Evolutionary conservation across 1,140 invertebrate species (phyloP).

Genomic region (Wasmannia auropunctata): DNA sequence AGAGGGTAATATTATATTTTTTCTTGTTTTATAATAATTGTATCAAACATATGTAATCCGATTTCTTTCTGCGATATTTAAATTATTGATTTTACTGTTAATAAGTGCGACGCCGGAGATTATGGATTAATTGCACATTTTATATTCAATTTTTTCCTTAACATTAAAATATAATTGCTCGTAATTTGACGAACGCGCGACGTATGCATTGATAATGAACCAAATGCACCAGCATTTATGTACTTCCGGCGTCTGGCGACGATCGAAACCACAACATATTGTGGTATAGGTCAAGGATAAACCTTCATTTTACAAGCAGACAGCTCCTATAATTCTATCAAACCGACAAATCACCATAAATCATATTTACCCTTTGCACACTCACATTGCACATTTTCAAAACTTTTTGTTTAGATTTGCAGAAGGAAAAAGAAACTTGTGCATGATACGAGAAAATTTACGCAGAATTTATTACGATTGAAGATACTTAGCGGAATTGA

Average conservation of each 20-base stretch:
- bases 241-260: slow-evolving; percentile 32
- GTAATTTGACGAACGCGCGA: neutral
- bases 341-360: slow-evolving; percentile 23
- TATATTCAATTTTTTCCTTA: neutral
- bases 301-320: slow-evolving; percentile 47
- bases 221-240: slow-evolving; percentile 37
- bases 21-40: neutral
- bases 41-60: neutral
- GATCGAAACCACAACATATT: slow-evolving; percentile 66
- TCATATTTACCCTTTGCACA: slow-evolving; percentile 15
- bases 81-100: neutral
- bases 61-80: neutral
- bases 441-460: neutral
- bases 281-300: slow-evolving; percentile 68
- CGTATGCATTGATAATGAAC: slow-evolving; percentile 32
- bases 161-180: neutral
- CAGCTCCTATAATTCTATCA: slow-evolving; percentile 39
- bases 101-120: neutral
- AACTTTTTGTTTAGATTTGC: neutral
- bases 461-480: neutral
- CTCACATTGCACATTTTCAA: neutral
- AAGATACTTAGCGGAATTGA: neutral
- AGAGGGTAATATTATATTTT: neutral
- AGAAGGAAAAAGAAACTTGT: neutral
- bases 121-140: neutral